Base-by-base conservation (phyloP, 1,140 invertebrate species). In the Eurosta solidaginis region DNA sequence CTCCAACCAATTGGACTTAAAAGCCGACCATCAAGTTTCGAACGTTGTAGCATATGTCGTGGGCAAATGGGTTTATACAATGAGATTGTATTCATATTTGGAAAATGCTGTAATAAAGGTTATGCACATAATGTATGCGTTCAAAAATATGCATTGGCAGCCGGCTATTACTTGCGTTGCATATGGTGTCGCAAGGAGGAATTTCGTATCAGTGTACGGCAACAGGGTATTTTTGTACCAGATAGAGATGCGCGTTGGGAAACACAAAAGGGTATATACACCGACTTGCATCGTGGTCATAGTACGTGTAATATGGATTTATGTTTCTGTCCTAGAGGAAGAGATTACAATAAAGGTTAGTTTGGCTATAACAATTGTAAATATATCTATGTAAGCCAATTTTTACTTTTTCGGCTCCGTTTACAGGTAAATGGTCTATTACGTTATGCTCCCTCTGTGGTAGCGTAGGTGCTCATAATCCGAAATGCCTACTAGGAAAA, bases 221-320 rank as follows among this genome's bases (percentile, higher is more conserved):
- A 74, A 40, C 82, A 84, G 54, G 82, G 83, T 1, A 73, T 86
- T 7, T 86, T 80, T 77, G 85, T 86, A 5, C 85, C 85, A 0
- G 81, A 86, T 75, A 80, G 83, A 4, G 85, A 86, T 63, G 85
- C 85, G 0, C 52, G 20, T 5, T 86, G 85, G 85, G 85, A 86
- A 54, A 68, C 12, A 1, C 79, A 83, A 49, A 78, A n/a, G 2
- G 29, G 79, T 29, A 83, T 82, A 0, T 87, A 79, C 50, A 40
- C 76, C 14, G 84, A 88, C 76, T 80, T 87, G 9, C 79, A 87
- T 45, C 49, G 33, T 3, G 77, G 50, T 0, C 50, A 52, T 0
- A 5, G 79, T 5, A 80, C 77, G 10, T 87, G 85, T 36, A 81
- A 84, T 27, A 75, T 79, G 12, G 4, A 20, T 0, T 10, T 36